phyloP scores from a whole-genome alignment of 2,888 invertebrate genomes.

The Noctua pronuba region DNA sequence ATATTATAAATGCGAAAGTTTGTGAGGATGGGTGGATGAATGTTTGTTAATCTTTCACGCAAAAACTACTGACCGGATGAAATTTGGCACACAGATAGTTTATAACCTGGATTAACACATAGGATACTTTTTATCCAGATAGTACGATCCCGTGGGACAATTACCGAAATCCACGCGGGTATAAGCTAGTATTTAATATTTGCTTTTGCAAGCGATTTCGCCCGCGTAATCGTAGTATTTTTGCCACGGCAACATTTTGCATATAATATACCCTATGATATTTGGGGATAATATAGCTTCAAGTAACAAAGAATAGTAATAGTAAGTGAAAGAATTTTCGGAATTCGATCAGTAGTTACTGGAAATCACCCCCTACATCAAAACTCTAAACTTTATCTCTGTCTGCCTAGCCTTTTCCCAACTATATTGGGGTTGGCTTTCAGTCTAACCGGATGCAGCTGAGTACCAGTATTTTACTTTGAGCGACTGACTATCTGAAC shows the following conservation, averaged over 20 bases:
- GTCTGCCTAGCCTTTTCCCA: not conserved
- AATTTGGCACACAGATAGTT: no score
- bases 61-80: no score
- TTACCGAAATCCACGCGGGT: no score
- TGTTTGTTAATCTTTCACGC: no score
- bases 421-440: not conserved
- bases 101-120: no score
- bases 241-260: not conserved
- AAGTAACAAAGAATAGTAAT: no score
- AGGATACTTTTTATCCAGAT: no score
- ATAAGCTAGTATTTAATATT: no score
- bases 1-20: no score
- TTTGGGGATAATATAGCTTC: not conserved
- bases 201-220: not conserved
- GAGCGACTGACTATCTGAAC: not conserved
- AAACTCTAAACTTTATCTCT: not conserved
- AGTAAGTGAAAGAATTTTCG: not conserved
- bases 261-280: not conserved
- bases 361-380: not conserved
- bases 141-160: no score
- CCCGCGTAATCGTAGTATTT: not conserved
- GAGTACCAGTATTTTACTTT: not conserved
- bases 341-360: not conserved
- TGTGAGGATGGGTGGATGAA: no score
- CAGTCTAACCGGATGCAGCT: not conserved